Base-by-base conservation (phyloP, 2,797 vertebrate species). In the Helicolenus hilgendorfi region DNA sequence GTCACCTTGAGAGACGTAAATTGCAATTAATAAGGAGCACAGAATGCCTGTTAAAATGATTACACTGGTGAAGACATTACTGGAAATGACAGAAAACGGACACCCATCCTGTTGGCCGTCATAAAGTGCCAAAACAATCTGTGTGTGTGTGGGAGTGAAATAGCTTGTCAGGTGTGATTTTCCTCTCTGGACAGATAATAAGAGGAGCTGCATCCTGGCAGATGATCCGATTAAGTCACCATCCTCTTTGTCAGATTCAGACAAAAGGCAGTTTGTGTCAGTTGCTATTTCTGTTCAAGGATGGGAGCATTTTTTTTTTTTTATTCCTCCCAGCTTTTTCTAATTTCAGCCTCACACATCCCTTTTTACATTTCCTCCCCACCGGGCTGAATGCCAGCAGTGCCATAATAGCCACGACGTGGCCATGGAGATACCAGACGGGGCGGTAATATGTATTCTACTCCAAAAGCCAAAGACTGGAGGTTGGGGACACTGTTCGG, bases 1-100 rank as follows among this genome's bases (percentile, higher is more conserved):
- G 95, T 96, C 92, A 96, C 93, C 93, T 96, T 97, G 93, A 92
- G 72, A 69, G 11, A 27, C 65, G 59, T 41, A n/a, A 80, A 91
- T 63, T 76, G 70, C 4, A 71, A 56, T 91, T 89, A 69, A 81
- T 26, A 49, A 31, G 55, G 49, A 49, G 27, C 63, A 1, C 18
- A 8, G 38, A 29, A 5, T 7, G 31, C 14, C 36, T 58, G 22
- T 67, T 11, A 15, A 41, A 38, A 22, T 36, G 26, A 58, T 22
- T 53, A 24, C 45, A 2, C 6, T 24, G 36, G 53, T 62, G 55
- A 81, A 2, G 68, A 56, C 67, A 13, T 79, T 20, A 59, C 15
- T 74, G 87, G 60, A 65, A 67, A 26, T 26, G 14, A 22, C 41
- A 22, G 65, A 58, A 6, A 67, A 41, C 6, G 13, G 76, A 85